Percentiles rank a stretch among this genome's conserved stretches.
phyloP scores from a whole-genome alignment of 2,113 vertebrate genomes.

The Entomyzon cyanotis region DNA sequence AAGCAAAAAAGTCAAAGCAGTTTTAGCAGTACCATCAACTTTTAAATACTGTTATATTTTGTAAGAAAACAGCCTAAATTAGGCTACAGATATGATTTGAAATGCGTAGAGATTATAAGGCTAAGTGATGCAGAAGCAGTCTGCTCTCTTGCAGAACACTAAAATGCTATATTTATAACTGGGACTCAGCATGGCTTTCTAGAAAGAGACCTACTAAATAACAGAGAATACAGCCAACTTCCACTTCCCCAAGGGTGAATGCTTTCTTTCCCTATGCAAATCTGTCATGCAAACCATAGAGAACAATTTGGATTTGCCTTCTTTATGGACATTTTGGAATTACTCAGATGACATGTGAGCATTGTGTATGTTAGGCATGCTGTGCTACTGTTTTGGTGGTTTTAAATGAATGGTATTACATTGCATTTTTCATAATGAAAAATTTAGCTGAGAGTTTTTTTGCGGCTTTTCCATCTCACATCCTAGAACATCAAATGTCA shows the following conservation, averaged over 20 bases:
- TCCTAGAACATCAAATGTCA: neutral
- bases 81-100: neutral
- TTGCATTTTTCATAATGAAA: neutral
- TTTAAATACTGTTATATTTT: neutral
- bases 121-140: neutral
- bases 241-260: neutral
- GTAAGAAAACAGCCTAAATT: neutral
- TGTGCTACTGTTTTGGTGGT: neutral
- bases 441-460: neutral
- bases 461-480: neutral
- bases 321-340: neutral
- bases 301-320: neutral
- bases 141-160: neutral
- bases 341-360: neutral
- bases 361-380: neutral
- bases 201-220: neutral
- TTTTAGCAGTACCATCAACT: neutral
- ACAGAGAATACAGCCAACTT: neutral
- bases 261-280: neutral
- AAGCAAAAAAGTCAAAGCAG: neutral
- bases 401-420: neutral
- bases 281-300: neutral
- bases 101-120: neutral
- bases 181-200: neutral
- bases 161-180: neutral